Base-by-base conservation (phyloP, 2,888 invertebrate genomes). In the Timema podura region DNA sequence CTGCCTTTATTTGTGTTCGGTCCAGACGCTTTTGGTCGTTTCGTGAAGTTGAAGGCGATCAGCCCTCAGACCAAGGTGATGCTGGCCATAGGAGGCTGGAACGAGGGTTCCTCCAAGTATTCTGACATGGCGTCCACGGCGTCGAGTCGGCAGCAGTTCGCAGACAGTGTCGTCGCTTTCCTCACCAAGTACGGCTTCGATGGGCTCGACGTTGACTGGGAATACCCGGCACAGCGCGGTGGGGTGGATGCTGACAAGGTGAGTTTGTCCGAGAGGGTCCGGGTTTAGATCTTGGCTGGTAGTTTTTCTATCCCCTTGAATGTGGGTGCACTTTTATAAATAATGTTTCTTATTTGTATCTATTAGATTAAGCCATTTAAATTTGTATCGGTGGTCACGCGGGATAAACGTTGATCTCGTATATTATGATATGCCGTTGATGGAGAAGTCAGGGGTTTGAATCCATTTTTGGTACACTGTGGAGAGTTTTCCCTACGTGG, bases 151-250 rank as follows among this genome's bases (percentile, higher is more conserved):
- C 3, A n/a, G 11, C 75, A 69, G 74, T 76, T 91, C 75, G 84
- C 89, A 30, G 76, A 82, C 5, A 87, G 85, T 68, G 85, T 85
- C 0, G 76, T 87, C 0, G 76, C 79, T 0, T 86, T 89, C 76
- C 75, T 90, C 0, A 76, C 80, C 54, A 81, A 81, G 5, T 81
- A 89, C 75, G 83, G 83, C 0, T 91, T 91, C 73, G 89, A 91
- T 76, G 91, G 91, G 1, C 81, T 91, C 0, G 91, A 91, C 76
- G 65, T 91, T 0, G 90, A 91, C 77, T 91, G 91, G 91, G 89
- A 90, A 76, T 90, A 89, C 75, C 90, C 90, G 0, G 85, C 82
- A 65, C 84, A 86, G 64, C 80, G 88, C 48, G 87, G 87, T 71
- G 81, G 86, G 44, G 81, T 81, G 0, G 57, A 70, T 9, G 80